Evolutionary conservation across 53 echinoderm and acorn worm genomes (phyloP), one percentile per base, ranked within the genome.

Genomic region (Apostichopus leukothele): DNA sequence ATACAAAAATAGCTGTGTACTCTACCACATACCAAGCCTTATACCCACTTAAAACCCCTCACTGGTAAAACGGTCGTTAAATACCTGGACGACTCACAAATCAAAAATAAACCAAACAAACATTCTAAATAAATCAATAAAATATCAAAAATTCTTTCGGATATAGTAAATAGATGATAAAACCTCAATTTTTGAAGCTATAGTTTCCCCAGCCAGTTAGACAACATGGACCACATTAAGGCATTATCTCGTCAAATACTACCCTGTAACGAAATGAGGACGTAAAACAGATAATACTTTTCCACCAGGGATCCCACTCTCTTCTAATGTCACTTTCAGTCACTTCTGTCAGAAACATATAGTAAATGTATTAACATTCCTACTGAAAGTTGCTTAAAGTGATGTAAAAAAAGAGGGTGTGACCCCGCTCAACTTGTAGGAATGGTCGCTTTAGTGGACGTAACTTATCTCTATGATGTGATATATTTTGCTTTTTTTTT

Each of bases 241-340:
- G 71, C 71, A 71, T 71, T 71, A 71, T 71, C 71, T 71, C 71
- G 5, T 71, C 14, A 18, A n/a, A 71, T 71, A 71, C 5, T 71
- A 71, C 71, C 71, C 71, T 71, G 71, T 71, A 71, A 71, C 71
- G 18, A 71, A 71, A 71, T 71, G 71, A 71, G 71, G 71, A 71
- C 71, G 71, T 19, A 57, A 57, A 57, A 57, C 10, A 57, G 57
- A 9, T 57, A 57, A 57, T 57, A 57, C 57, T 57, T 5, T 57
- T 57, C 57, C 10, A 57, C 10, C 10, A 57, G 57, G 57, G 10
- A 57, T 57, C 57, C 14, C 71, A 19, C 18, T 71, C 63, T 13
- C 63, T 63, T 63, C 4, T 13, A 63, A 63, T 16, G 63, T 13
- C 71, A 71, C 71, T 71, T 18, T 71, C 13, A 71, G 18, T 10